Base-by-base conservation (phyloP, 2,113 vertebrate species). In the Myotis yumanensis region DNA sequence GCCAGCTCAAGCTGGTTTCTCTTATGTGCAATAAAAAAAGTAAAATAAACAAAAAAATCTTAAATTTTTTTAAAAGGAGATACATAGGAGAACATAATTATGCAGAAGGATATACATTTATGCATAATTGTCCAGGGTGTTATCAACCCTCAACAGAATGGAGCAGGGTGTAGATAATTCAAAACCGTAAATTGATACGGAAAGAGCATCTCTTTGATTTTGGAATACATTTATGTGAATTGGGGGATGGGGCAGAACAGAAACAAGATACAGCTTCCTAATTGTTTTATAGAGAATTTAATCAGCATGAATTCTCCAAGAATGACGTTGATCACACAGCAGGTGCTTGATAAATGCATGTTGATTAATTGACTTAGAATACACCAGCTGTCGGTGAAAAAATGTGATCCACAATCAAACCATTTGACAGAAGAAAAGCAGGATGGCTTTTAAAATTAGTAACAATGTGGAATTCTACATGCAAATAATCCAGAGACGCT, bases 281-380 rank as follows among this genome's bases (percentile, higher is more conserved):
- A 94, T 91, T 95, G 89, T 96, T 95, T 97, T 80, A 95, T 73
- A 84, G 95, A 95, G 96, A 95, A 96, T 96, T 96, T 96, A 97
- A 97, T 97, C 97, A 97, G 96, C 83, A 96, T 72, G 95, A 95
- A 96, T 96, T 96, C 89, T 95, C 95, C 51, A 88, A 95, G 95
- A 97, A 94, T 95, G 89, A 94, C 51, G 66, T 51, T 97, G 89
- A 97, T 97, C 96, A 93, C 97, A 96, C 91, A 96, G 97, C 97
- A 97, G 97, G 96, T 97, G 97, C 72, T 86, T 94, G 96, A 95
- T 95, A 97, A 97, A 97, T 95, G 95, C 95, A 95, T 93, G 95
- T 86, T 97, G 96, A 97, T 97, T 97, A 97, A 97, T 97, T 96
- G 96, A 95, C 94, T 97, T 96, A 92, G 95, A 96, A 96, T 91